phyloP scores from a whole-genome alignment of 2,113 vertebrate genomes.

The Eupsittula cactorum region DNA sequence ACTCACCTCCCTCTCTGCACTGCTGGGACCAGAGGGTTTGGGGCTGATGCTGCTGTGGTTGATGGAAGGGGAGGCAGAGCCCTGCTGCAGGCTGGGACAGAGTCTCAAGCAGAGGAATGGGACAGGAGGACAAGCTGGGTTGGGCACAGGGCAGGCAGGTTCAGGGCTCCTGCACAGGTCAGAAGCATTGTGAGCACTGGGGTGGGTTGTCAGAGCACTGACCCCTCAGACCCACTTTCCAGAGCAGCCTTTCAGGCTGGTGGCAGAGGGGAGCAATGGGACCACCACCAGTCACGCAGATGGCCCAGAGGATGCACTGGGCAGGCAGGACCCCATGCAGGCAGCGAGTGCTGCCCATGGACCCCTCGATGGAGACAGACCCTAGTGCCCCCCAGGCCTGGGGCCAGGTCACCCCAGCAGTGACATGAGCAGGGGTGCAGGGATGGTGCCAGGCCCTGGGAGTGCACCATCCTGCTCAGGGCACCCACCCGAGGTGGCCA shows the following conservation, averaged over 20 bases:
- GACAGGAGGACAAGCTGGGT: not conserved
- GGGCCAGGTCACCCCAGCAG: not conserved
- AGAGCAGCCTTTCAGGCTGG: not conserved
- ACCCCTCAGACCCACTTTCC: not conserved
- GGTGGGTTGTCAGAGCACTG: not conserved
- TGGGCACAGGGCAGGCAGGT: accelerated
- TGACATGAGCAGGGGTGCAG: accelerated
- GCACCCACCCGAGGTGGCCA: not conserved
- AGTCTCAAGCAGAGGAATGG: not conserved
- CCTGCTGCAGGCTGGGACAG: not conserved
- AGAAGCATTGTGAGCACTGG: not conserved
- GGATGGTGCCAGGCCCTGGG: not conserved
- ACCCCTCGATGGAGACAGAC: not conserved
- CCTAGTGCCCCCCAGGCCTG: accelerated
- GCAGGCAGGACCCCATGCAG: not conserved
- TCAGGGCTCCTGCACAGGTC: not conserved
- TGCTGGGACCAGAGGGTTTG: not conserved
- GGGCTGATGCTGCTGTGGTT: not conserved
- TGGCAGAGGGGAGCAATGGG: accelerated
- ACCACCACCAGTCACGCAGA: accelerated
- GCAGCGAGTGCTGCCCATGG: not conserved
- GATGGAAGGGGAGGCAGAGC: not conserved
- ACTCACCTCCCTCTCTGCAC: accelerated
- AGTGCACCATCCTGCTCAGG: not conserved
- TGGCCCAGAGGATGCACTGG: not conserved